Conservation (phyloP, 2,113 vertebrate species). For the Camarhynchus parvulus region DNA sequence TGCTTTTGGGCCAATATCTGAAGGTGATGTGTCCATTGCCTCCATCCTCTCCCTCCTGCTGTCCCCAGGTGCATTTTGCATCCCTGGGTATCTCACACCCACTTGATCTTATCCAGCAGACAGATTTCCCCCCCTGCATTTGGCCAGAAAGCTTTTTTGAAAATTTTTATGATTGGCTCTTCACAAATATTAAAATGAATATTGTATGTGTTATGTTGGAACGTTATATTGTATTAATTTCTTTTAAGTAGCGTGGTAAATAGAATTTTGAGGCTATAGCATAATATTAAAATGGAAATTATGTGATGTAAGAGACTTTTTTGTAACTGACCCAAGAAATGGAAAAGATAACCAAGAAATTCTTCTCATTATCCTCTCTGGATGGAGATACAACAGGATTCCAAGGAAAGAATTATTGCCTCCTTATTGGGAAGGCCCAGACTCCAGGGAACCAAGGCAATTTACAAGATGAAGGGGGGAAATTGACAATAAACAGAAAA, state of each 20-base stretch:
- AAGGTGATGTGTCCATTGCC: neutral
- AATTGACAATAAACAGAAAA: neutral
- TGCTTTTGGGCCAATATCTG: neutral
- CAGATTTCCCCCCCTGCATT: neutral
- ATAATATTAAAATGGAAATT: neutral
- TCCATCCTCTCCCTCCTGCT: neutral
- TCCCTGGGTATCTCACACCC: accelerated
- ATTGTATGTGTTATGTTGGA: too few relatives aligned
- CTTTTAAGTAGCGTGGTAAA: neutral
- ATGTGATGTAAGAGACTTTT: neutral
- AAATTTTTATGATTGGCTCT: too few relatives aligned
- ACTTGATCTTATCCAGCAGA: neutral
- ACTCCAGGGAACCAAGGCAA: too few relatives aligned
- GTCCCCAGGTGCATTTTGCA: neutral
- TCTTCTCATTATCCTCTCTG: neutral
- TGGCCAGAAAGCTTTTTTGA: neutral
- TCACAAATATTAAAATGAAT: too few relatives aligned
- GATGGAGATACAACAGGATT: neutral
- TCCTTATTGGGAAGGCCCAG: neutral
- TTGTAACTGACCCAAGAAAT: neutral
- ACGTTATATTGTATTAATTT: too few relatives aligned
- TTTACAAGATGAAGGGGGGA: neutral
- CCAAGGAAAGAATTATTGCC: neutral
- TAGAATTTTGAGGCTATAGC: neutral
- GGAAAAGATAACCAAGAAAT: neutral